Base-by-base conservation (phyloP, 37 sponge, comb jelly and placozoan genomes). In the Ephydatia muelleri region DNA sequence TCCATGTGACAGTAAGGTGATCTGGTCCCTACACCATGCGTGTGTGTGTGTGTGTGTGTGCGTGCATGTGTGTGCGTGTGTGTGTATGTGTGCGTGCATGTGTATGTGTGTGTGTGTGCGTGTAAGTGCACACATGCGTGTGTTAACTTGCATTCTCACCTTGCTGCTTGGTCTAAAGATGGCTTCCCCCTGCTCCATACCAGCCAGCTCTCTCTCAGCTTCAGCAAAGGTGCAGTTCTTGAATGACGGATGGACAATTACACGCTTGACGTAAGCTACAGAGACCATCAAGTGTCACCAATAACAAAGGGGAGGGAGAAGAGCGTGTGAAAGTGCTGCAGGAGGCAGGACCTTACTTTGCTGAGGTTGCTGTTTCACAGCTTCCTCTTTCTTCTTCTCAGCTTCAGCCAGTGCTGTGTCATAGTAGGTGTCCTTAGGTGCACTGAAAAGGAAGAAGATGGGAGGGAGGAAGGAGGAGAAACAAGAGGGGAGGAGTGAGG, bases 151-250 rank as follows among this genome's bases (percentile, higher is more conserved):
- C 23, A 11, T 82, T 47, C 69, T 49, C 73, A 94, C 99, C 84
- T 95, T 94, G 49, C 92, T 88, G 36, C 97, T 97, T 0, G 99
- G 99, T 86, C 99, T 87, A 66, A 98, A 95, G 40, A 98, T 88
- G 76, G 89, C 90, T n/a, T 96, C 97, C 49, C 99, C 99, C 65
- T 85, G 87, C 1, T 96, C 92, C 81, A 90, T 70, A 14, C 69
- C 72, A 14, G 83, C 88, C 39, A 98, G 82, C 6, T 70, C 5
- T 67, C 89, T 88, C 72, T 89, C 88, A 32, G 95, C 93, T 68
- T 96, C 93, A 12, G 68, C 68, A 81, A 85, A 96, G 23, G 95
- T 77, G 49, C 83, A 49, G 78, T 96, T 96, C 78, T 87, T 88
- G 77, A 96, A 98, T 38, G 91, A 74, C 9, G 99, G 99, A 79